Base-by-base conservation (phyloP, 2,113 vertebrate species). In the Sinocyclocheilus anophthalmus region DNA sequence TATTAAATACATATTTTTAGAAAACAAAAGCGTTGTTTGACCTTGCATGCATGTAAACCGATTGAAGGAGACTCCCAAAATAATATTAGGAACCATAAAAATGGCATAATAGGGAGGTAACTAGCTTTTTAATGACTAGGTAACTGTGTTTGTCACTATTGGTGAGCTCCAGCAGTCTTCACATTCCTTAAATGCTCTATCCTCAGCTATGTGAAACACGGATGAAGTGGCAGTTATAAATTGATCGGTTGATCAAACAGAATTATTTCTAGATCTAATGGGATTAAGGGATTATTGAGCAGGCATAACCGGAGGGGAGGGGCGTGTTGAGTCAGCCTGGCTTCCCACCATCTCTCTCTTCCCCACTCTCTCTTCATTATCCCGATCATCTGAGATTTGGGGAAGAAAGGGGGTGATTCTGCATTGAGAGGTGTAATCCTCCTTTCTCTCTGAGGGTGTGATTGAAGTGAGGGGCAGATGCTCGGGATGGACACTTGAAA, bases 241-340 rank as follows among this genome's bases (percentile, higher is more conserved):
- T 83, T 83, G 81, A 83, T 72, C 50, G 16, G 67, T 83, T 83
- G 81, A 83, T 83, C 81, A 83, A 83, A 73, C 33, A 26, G 69
- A 57, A 83, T 83, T 42, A 73, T 72, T 83, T 30, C 50, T 26
- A 18, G 20, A 73, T 33, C 50, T 69, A 73, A 42, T 83, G 69
- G 50, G 81, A 83, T 83, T 83, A 83, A 55, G 50, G 67, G 67
- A 83, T 83, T 83, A 53, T 16, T 12, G 69, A 26, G 67, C 81
- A 55, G 67, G 81, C 81, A 55, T 5, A 70, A 83, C 69, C 55
- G 50, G 26, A 73, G 20, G 48, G 67, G 50, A 57, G 67, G 81
- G 50, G 22, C 22, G 65, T 83, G 53, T 61, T 37, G 77, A 30
- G 80, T 82, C 81, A 83, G 48, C 22, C 18, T 50, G 22, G 48